phyloP scores from a whole-genome alignment of 2,113 vertebrate genomes.

The Poeciliopsis prolifica region DNA sequence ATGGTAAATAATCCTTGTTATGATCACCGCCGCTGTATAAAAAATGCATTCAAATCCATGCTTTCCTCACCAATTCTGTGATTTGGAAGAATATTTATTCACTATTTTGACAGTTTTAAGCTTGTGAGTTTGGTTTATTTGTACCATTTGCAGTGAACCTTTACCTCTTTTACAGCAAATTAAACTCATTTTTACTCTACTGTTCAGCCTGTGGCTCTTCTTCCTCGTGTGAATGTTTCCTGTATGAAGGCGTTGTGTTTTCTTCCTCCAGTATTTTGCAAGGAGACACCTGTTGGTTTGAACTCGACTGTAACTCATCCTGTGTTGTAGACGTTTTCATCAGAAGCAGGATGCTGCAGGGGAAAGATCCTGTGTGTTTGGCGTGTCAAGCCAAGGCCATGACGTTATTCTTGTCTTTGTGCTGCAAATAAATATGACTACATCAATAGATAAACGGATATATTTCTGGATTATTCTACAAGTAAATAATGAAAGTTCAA shows the following conservation, averaged over 20 bases:
- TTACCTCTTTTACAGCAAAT: too few species aligned
- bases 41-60: not conserved
- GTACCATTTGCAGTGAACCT: not conserved
- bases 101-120: conserved; percentile 4
- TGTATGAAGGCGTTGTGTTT: not conserved
- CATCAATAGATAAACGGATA: not conserved
- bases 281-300: conserved; percentile 2
- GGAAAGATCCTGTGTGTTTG: conserved; percentile 48
- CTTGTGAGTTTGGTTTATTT: conserved; percentile 16
- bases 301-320: not conserved
- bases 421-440: not conserved
- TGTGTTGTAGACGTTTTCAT: conserved; percentile 13
- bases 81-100: conserved; percentile 57
- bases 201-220: not conserved
- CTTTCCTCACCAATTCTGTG: conserved; percentile 15
- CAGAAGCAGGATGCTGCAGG: conserved; percentile 56
- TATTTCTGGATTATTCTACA: not conserved
- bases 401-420: conserved; percentile 36
- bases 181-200: not conserved
- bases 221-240: not conserved
- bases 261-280: not conserved
- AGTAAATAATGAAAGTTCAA: not conserved
- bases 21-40: conserved; percentile 18
- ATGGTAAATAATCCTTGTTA: conserved; percentile 42
- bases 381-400: conserved; percentile 62